A percentile compares a stretch with the other conserved stretches of the same genome.
Evolutionary conservation across 2,113 vertebrate species (phyloP).

Genomic region (Myodes glareolus): DNA sequence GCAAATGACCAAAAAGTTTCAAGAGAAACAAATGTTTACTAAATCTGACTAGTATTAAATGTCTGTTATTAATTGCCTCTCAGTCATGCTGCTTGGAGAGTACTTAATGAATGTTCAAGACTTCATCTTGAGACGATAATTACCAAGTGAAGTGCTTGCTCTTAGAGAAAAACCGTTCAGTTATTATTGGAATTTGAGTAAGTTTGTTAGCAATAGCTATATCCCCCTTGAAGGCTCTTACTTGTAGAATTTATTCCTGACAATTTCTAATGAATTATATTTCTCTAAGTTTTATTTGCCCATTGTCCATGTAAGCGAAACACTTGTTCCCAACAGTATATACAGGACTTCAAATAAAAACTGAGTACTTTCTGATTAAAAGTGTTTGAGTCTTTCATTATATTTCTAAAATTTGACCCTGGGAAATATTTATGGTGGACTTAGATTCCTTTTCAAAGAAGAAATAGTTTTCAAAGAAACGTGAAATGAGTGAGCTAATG

Average conservation of each 20-base stretch:
- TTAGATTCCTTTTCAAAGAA: not conserved
- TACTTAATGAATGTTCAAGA: conserved; percentile 65
- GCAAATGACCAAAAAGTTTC: conserved; percentile 65
- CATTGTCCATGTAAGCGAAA: conserved; percentile 21
- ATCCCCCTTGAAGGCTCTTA: conserved; percentile 43
- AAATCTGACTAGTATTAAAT: conserved; percentile 69
- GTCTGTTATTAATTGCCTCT: conserved; percentile 71
- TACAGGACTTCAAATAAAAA: conserved; percentile 52
- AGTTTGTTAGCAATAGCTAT: conserved; percentile 31
- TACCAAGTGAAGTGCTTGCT: conserved; percentile 53
- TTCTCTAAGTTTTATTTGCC: conserved; percentile 52
- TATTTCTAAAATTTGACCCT: not conserved
- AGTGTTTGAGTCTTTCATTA: conserved; percentile 44
- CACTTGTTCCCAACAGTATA: conserved; percentile 40
- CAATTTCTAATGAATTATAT: conserved; percentile 35
- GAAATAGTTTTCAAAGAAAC: conserved; percentile 39
- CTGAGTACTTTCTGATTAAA: conserved; percentile 26
- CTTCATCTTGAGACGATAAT: conserved; percentile 69
- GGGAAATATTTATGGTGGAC: not conserved
- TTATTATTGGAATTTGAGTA: conserved; percentile 57
- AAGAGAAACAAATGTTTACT: conserved; percentile 67
- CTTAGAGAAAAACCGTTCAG: conserved; percentile 50
- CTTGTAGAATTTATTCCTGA: conserved; percentile 40
- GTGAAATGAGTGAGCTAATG: not conserved
- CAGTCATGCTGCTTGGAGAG: conserved; percentile 56